Evolutionary conservation across 2,888 invertebrate genomes (phyloP), one percentile per base, ranked within the genome.

Genomic region (Metalampra italica): DNA sequence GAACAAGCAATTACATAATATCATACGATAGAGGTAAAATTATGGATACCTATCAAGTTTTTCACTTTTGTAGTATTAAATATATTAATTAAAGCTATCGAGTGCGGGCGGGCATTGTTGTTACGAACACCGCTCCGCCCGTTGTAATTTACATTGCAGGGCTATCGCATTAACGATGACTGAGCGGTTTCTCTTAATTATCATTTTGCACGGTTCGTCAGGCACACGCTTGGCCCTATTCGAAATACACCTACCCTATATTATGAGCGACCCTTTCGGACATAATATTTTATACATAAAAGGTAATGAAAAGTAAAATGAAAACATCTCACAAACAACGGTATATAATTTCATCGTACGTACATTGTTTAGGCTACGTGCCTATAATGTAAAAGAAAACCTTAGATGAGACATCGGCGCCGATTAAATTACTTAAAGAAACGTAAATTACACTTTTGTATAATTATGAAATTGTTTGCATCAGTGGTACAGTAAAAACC

Each of bases 171-270:
- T 84, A 82, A 82, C 78, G 82, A 85, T 87, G 88, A 87, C 85
- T 80, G 86, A 82, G 85, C 85, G 82, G 85, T 82, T 87, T 84
- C 84, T 83, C 80, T 87, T 89, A 87, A 89, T 89, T 89, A 89
- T 88, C 83, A 87, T 88, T 89, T 85, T 82, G 83, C 82, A 85
- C 79, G 87, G 85, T 85, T 85, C 86, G 88, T 82, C 86, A 82
- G 77, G 59, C 79, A 73, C 78, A 73, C 72, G 77, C 69, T 71
- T 64, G 74, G 68, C 62, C 75, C 72, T 68, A 67, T 71, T 68
- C 14, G 46, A 39, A 45, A 39, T 29, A 11, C 32, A 15, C 43
- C 44, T 3, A 12, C 29, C 14, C 44, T 44, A n/a, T 36, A 34
- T 22, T 9, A 29, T 12, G 42, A 12, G 42, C 29, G 34, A 43